Base-by-base conservation (phyloP, 2,888 invertebrate genomes). In the Thelaira solivaga region DNA sequence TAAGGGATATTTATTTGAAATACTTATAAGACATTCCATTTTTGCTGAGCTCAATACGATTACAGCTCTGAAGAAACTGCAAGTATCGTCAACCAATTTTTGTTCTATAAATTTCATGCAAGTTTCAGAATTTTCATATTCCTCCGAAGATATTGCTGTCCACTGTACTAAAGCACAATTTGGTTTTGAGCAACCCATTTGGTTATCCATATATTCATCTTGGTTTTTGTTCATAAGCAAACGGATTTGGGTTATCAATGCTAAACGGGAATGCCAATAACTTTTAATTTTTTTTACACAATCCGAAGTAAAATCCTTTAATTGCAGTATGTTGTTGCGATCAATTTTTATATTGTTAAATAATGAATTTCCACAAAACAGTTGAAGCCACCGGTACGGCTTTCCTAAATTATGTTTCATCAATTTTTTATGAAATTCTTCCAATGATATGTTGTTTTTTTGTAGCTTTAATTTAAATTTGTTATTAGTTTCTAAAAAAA, bases 341-440 rank as follows among this genome's bases (percentile, higher is more conserved):
- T 68, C 51, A 36, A 20, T 41, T 41, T 80, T 80, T 0, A 80
- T 64, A 16, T 76, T 68, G 26, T 91, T 89, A 84, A 93, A 91
- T 83, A 96, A 96, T 84, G 96, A 93, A 76, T 97, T 90, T 0
- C 97, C 97, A 84, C 96, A 95, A 89, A 98, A 92, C 87, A 93
- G 92, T 89, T 98, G 98, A 0, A 95, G 95, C 98, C 98, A 98
- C 79, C 92, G 91, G 85, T 96, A 98, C 0, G 97, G 96, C 82
- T 93, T 93, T 0, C 97, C 97, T 59, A 94, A 90, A 82, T 93
- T 92, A 29, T 86, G 85, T 13, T 88, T 84, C 2, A 90, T 87
- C n/a, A 92, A 84, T 4, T 88, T 83, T 43, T 89, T 84, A 75
- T 91, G 90, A 8, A 85, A 83, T n/a, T 84, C 82, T 3, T 77